A percentile compares a stretch with the other conserved stretches of the same genome.
Evolutionary conservation across 2,888 invertebrate species (phyloP).

Genomic region (Drosophila trichaetosa): DNA sequence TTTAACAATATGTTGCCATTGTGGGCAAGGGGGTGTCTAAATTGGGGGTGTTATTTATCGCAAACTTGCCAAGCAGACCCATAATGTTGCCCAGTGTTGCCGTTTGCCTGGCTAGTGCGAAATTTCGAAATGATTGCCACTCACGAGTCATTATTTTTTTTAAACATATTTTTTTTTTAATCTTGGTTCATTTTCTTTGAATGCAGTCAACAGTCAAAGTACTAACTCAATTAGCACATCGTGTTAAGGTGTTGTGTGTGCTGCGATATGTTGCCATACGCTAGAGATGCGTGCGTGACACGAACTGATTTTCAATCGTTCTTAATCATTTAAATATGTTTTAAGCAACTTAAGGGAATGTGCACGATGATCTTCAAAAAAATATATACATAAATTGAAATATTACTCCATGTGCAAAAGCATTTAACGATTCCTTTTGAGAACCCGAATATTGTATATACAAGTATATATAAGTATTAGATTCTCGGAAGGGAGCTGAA

Average conservation of each 20-base stretch:
- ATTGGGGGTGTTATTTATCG: conserved; percentile 61
- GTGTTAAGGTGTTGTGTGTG: conserved; percentile 46
- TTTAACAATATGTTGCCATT: conserved; percentile 27
- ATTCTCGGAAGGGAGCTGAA: too few species aligned
- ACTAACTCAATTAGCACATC: conserved; percentile 77
- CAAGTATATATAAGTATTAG: too few species aligned
- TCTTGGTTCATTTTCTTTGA: conserved; percentile 33
- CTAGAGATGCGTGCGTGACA: conserved; percentile 42
- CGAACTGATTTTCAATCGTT: background rate
- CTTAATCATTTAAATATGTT: background rate
- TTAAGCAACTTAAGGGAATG: too few species aligned
- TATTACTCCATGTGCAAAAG: too few species aligned
- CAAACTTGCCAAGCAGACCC: conserved; percentile 75
- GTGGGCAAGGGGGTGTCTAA: background rate
- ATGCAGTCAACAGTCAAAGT: conserved; percentile 51
- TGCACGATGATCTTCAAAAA: too few species aligned
- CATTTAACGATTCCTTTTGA: too few species aligned
- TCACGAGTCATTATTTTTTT: conserved; percentile 44
- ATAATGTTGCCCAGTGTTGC: conserved; percentile 44
- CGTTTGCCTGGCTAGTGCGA: conserved; percentile 16
- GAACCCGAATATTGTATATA: too few species aligned
- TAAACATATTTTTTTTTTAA: conserved; percentile 7
- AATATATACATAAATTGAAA: too few species aligned
- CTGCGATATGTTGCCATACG: conserved; percentile 15
- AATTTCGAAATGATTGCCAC: conserved; percentile 51